Base-by-base conservation (phyloP, 2,113 vertebrate genomes). In the Sinosuthora webbiana region DNA sequence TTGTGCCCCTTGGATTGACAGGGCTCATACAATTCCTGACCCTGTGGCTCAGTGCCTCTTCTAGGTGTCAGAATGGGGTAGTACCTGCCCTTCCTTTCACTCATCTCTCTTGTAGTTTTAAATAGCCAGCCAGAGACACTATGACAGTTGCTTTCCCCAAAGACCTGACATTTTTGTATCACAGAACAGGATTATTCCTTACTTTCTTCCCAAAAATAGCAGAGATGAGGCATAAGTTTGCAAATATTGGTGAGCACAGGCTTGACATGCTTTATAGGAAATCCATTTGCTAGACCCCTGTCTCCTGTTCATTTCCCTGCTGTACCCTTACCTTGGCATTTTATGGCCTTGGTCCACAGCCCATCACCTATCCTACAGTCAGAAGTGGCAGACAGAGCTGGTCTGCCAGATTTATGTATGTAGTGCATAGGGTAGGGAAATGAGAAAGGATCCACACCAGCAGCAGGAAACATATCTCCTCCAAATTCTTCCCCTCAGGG, bases 221-320 rank as follows among this genome's bases (percentile, higher is more conserved):
- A 57, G 59, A 91, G 28, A 23, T 17, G 33, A 70, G 64, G 74
- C 31, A 65, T 59, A 95, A 77, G 13, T 7, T 10, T 62, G 50
- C 37, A 76, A 73, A 44, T 13, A 6, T 1, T 53, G 35, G 16
- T 37, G 31, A 74, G 6, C 2, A 20, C 17, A n/a, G 47, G 39
- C 27, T 68, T 53, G 83, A 23, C 7, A 3, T 7, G 21, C 63
- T 55, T 27, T 16, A 13, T 13, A 31, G 65, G 39, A 79, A 80
- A 80, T 22, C 8, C 9, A 47, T 47, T 68, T 17, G 0, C 16
- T 21, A 18, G 23, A 15, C 0, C 1, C 30, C 70, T 20, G 17
- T 28, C 57, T 75, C 31, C 39, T 2, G 0, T 45, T 44, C 7
- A 2, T 67, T 52, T 71, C 23, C 53, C 31, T 55, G 47, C 39